Conservation (phyloP, 2,888 invertebrate species). For the Tineola bisselliella region DNA sequence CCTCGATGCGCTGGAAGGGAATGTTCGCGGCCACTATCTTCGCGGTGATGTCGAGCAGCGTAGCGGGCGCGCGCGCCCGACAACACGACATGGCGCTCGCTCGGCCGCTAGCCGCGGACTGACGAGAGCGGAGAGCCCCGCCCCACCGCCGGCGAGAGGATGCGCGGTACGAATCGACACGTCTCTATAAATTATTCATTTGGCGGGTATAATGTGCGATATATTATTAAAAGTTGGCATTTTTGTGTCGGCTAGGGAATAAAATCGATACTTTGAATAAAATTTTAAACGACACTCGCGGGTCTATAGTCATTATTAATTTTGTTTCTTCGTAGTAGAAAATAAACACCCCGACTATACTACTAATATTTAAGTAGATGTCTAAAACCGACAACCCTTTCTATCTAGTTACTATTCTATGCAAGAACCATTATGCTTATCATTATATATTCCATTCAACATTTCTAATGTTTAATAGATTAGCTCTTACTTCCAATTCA, state of each 20-base stretch:
- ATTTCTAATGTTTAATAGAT: neutral
- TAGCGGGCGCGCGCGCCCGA: conserved; percentile 73
- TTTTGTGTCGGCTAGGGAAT: conserved; percentile 47
- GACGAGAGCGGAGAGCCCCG: conserved; percentile 25
- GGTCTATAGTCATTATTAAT: conserved; percentile 25
- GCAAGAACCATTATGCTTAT: conserved; percentile 2
- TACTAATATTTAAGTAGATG: neutral
- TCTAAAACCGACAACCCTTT: neutral
- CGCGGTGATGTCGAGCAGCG: conserved; percentile 83
- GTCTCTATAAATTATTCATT: conserved; percentile 64
- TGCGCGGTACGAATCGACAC: conserved; percentile 59
- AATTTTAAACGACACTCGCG: conserved; percentile 8
- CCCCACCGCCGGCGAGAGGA: conserved; percentile 35
- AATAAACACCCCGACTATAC: neutral
- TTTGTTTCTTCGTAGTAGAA: neutral
- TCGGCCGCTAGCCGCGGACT: conserved; percentile 65
- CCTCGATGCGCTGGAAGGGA: conserved; percentile 87
- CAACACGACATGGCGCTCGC: conserved; percentile 65
- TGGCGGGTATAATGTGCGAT: conserved; percentile 64
- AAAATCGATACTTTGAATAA: conserved; percentile 34
- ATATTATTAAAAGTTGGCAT: conserved; percentile 67
- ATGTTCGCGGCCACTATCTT: conserved; percentile 85
- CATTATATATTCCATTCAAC: neutral
- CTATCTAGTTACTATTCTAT: neutral
- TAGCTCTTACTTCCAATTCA: neutral